phyloP scores from a whole-genome alignment of 1,140 invertebrate genomes.

The Plectrocnemia conspersa region DNA sequence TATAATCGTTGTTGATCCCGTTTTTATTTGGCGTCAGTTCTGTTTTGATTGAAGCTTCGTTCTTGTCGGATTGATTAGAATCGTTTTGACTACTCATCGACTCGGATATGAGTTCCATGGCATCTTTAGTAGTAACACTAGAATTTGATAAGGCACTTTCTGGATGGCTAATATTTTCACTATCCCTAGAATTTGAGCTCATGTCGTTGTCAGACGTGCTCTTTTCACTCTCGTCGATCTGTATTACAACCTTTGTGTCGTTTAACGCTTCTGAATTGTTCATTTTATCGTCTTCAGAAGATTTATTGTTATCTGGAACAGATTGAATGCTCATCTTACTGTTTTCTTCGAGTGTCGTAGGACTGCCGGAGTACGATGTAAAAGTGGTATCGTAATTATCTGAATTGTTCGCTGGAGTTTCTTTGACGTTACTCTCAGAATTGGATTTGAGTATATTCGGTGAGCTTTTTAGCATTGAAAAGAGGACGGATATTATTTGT shows the following conservation, averaged over 20 bases:
- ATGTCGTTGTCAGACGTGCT: constrained; percentile 8
- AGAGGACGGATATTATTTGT: constrained; percentile 19
- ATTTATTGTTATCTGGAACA: constrained; percentile 26
- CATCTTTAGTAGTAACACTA: background rate
- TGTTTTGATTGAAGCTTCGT: background rate
- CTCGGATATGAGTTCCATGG: background rate
- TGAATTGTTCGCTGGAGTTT: constrained; percentile 13
- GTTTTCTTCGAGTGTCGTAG: constrained; percentile 15
- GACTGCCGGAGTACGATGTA: constrained; percentile 26
- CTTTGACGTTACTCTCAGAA: background rate
- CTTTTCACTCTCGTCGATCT: constrained; percentile 11
- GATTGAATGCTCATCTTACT: constrained; percentile 7
- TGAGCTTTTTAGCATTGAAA: constrained; percentile 16
- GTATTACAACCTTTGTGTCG: constrained; percentile 10
- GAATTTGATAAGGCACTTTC: background rate
- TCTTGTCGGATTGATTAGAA: background rate
- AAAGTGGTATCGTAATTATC: constrained; percentile 32
- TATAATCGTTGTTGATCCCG: background rate
- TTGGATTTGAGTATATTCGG: background rate
- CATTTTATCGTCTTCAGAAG: constrained; percentile 19
- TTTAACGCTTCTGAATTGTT: no score
- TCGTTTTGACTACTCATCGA: background rate
- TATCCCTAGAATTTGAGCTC: background rate
- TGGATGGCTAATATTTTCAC: background rate
- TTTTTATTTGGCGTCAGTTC: background rate